Evolutionary conservation across 2,113 vertebrate species (phyloP).

Genomic region (Chaenocephalus aceratus): DNA sequence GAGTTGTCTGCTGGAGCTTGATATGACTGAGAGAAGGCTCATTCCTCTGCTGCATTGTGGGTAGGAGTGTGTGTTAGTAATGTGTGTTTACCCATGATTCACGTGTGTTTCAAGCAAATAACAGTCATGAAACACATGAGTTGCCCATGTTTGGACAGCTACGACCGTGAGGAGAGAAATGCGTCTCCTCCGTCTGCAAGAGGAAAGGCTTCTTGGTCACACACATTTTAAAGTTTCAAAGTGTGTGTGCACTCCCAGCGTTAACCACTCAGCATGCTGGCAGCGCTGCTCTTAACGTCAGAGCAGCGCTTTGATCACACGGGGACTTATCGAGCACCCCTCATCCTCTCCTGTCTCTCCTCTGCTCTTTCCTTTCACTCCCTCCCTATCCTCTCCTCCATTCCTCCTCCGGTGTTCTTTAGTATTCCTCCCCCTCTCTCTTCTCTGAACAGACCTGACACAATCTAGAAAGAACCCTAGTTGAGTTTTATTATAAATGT

Average conservation of each 20-base stretch:
- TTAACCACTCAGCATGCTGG: conserved; percentile 49
- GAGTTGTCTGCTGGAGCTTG: neutral
- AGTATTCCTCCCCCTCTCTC: neutral
- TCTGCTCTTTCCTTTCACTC: neutral
- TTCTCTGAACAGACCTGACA: conserved; percentile 3
- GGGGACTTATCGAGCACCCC: conserved; percentile 59
- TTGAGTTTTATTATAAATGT: neutral
- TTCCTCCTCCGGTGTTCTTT: conserved; percentile 1
- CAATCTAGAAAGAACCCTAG: conserved; percentile 26
- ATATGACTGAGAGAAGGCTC: neutral
- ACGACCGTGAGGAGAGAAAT: neutral
- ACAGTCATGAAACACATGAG: too few relatives aligned
- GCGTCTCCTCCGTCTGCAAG: conserved; percentile 17
- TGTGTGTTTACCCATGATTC: conserved; percentile 17
- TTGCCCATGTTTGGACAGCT: neutral
- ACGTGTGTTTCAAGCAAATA: neutral
- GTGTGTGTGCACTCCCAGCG: conserved; percentile 31
- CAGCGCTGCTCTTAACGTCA: conserved; percentile 61
- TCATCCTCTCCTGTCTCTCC: conserved; percentile 52
- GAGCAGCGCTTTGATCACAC: conserved; percentile 64
- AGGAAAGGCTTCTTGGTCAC: conserved; percentile 34
- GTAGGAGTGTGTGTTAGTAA: conserved; percentile 11
- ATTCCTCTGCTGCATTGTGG: neutral
- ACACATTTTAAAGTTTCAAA: conserved; percentile 48
- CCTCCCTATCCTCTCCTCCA: conserved; percentile 29